phyloP scores from a whole-genome alignment of 2,113 vertebrate genomes.

The Micronycteris hirsuta region DNA sequence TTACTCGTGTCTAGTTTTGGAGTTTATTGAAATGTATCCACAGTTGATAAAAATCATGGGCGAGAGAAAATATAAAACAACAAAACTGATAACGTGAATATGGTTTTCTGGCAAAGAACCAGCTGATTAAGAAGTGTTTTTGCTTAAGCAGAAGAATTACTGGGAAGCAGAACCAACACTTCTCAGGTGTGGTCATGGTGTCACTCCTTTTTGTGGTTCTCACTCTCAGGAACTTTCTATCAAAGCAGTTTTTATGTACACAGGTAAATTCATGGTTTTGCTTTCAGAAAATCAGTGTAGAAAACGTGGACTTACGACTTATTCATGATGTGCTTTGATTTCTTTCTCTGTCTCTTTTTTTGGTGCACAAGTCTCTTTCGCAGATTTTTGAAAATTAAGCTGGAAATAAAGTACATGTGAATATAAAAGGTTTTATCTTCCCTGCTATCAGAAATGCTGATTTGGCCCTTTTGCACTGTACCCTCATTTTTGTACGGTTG shows the following conservation, averaged over 20 bases:
- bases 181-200: neutral
- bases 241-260: neutral
- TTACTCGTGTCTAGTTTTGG: neutral
- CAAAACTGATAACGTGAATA: neutral
- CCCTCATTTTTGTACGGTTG: constrained; percentile 70
- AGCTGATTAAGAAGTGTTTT: neutral
- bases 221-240: neutral
- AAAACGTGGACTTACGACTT: neutral
- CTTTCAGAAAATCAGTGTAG: constrained; percentile 16
- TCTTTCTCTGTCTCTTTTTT: constrained; percentile 33
- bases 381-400: constrained; percentile 58
- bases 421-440: constrained; percentile 75
- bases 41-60: constrained; percentile 12
- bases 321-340: neutral
- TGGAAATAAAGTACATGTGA: constrained; percentile 74
- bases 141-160: neutral
- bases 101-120: neutral
- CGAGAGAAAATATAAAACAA: neutral
- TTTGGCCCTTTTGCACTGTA: constrained; percentile 68
- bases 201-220: neutral
- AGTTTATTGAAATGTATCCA: neutral
- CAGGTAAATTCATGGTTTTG: neutral
- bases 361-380: constrained; percentile 38
- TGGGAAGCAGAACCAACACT: neutral
- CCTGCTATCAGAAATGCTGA: constrained; percentile 76